Evolutionary conservation across 2,888 invertebrate genomes (phyloP).

Genomic region (Byasa hedistus): DNA sequence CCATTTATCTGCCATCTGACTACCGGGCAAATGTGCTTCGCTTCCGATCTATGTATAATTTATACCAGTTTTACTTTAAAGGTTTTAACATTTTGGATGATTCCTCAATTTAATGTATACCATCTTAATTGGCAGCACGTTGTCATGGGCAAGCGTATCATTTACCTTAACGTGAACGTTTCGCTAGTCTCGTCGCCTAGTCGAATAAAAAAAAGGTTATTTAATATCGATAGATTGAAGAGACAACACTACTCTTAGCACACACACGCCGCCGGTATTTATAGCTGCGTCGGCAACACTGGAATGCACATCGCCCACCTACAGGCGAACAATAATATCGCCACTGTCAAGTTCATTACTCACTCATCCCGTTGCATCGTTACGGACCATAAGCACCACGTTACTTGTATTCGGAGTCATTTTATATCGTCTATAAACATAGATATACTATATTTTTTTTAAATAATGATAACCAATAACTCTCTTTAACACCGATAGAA

Average conservation of each 20-base stretch:
- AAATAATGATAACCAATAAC: too few species aligned
- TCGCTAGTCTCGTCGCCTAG: too few species aligned
- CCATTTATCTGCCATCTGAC: slow-evolving; percentile 20
- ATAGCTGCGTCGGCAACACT: slow-evolving; percentile 37
- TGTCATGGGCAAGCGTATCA: too few species aligned
- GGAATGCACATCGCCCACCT: slow-evolving; percentile 64
- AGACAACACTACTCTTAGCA: slow-evolving; percentile 27
- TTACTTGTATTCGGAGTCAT: slow-evolving; percentile 16
- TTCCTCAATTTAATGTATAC: too few species aligned
- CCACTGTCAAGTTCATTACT: slow-evolving; percentile 77
- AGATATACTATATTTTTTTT: neutral
- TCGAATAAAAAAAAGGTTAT: too few species aligned
- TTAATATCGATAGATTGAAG: slow-evolving; percentile 6
- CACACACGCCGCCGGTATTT: slow-evolving; percentile 43
- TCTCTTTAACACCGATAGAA: too few species aligned
- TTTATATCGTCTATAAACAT: slow-evolving; percentile 1
- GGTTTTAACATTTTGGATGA: neutral
- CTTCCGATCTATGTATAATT: slow-evolving; percentile 20
- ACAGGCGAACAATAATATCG: slow-evolving; percentile 53
- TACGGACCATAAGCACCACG: slow-evolving; percentile 7
- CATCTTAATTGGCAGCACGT: too few species aligned
- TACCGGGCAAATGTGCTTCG: slow-evolving; percentile 16
- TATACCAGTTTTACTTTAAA: slow-evolving; percentile 14
- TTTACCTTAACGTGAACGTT: too few species aligned
- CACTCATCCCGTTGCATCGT: slow-evolving; percentile 42